Base-by-base conservation (phyloP, 2,113 vertebrate genomes). In the Pseudorhombus dupliciocellatus region DNA sequence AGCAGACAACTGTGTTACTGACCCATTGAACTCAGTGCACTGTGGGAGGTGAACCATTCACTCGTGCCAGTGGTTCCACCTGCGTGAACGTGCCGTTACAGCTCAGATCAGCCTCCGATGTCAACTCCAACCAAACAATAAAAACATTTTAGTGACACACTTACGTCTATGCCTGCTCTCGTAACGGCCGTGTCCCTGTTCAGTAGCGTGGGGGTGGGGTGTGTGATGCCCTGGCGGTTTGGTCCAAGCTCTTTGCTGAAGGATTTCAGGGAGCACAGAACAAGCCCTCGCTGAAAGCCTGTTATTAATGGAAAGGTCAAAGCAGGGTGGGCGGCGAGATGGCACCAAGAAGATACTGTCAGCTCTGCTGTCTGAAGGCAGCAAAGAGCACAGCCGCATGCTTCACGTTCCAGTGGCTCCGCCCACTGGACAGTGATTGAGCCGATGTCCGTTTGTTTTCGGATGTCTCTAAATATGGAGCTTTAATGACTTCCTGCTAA, bases 281-380 rank as follows among this genome's bases (percentile, higher is more conserved):
- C 53, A 78, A 75, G 80, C 67, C 70, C 55, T 75, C 34, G 73
- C 75, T 75, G 87, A 80, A 82, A 77, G 71, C 75, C 81, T 88
- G 67, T 87, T 89, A 90, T 92, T 92, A 91, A 91, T 88, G 85
- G 84, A 89, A 92, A 93, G 89, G 89, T 93, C 89, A 91, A 68
- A 70, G 72, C 83, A 69, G 77, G 83, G 75, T 82, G 80, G 79
- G 80, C 71, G 79, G 84, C 83, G 70, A 66, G 87, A 84, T 75
- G 77, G 63, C 61, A 63, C 59, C 61, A 61, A 70, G 60, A 58
- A 81, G 73, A 87, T 87, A 85, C 75, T 66, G 77, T 79, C 79
- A 77, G 51, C 55, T 77, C 34, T 73, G 71, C 77, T 66, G 73
- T 73, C 72, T 1, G 34, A 55, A 64, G 64, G 54, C 73, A 70